Conservation (phyloP, 2,888 invertebrate genomes). For the Drosophila phalerata region DNA sequence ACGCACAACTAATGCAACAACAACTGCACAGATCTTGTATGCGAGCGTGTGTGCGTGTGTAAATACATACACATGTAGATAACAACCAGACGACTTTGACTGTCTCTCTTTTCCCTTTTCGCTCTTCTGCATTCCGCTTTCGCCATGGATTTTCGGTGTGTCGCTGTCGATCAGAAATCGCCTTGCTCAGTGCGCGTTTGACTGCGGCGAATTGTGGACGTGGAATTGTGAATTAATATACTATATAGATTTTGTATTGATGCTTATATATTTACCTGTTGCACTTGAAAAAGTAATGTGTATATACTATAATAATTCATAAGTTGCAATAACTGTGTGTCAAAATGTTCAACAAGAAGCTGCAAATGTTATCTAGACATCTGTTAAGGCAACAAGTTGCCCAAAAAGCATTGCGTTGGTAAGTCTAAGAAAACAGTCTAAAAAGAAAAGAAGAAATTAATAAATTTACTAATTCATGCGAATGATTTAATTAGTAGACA, state of each 20-base stretch:
- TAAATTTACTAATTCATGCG: background rate
- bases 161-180: background rate
- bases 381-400: conserved; percentile 35
- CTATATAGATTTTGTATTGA: background rate
- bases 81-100: background rate
- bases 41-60: background rate
- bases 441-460: background rate
- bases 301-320: background rate
- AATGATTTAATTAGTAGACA: background rate
- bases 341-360: conserved; percentile 48
- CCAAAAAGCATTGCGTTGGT: conserved; percentile 51
- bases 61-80: conserved; percentile 7
- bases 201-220: conserved; percentile 23
- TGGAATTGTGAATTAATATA: background rate
- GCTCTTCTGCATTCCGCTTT: background rate
- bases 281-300: conserved; percentile 20
- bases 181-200: conserved; percentile 22
- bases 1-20: background rate
- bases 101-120: background rate
- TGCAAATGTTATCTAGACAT: conserved; percentile 44
- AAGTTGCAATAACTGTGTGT: background rate
- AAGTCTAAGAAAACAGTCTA: conserved; percentile 23
- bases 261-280: background rate
- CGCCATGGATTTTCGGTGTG: background rate
- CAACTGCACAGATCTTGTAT: background rate